Conservation (phyloP, 2,797 vertebrate genomes). For the Megaceryle alcyon region DNA sequence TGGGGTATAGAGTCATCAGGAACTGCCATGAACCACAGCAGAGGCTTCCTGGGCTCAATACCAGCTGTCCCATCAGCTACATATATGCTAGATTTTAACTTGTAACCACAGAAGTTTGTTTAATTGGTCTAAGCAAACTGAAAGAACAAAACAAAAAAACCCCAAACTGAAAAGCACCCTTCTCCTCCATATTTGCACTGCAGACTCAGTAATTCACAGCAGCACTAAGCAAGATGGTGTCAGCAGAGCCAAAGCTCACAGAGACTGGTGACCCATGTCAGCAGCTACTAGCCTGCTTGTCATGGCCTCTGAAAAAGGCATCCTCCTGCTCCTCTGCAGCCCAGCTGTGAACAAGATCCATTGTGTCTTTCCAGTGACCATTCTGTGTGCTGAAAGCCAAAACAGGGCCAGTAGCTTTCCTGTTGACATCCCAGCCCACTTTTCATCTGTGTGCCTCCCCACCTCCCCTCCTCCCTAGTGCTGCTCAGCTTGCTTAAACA, state of each 20-base stretch:
- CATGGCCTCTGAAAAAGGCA: not conserved
- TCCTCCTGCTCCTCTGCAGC: not conserved
- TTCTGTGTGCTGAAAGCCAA: slow-evolving; percentile 4
- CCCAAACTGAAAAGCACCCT: not conserved
- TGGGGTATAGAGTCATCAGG: not conserved
- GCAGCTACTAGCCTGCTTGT: not conserved
- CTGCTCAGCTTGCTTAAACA: not conserved
- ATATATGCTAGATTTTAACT: not conserved
- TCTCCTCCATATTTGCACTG: not conserved
- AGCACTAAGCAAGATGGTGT: not conserved
- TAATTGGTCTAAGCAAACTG: not conserved
- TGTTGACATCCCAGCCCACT: not conserved
- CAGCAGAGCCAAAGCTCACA: not conserved
- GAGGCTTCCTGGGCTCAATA: not conserved
- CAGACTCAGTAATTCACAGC: not conserved
- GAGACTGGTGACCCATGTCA: not conserved
- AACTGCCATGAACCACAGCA: not conserved
- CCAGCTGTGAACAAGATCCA: not conserved
- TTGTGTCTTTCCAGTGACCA: slow-evolving; percentile 29
- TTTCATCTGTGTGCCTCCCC: not conserved
- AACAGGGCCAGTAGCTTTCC: not conserved
- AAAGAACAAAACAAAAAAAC: not conserved
- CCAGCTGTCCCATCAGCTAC: rapidly evolving
- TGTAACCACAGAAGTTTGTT: not conserved
- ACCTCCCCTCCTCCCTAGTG: not conserved